Percentiles rank a stretch among this genome's conserved stretches.
Evolutionary conservation across 1,140 invertebrate species (phyloP).

Genomic region (Drosophila malerkotliana): DNA sequence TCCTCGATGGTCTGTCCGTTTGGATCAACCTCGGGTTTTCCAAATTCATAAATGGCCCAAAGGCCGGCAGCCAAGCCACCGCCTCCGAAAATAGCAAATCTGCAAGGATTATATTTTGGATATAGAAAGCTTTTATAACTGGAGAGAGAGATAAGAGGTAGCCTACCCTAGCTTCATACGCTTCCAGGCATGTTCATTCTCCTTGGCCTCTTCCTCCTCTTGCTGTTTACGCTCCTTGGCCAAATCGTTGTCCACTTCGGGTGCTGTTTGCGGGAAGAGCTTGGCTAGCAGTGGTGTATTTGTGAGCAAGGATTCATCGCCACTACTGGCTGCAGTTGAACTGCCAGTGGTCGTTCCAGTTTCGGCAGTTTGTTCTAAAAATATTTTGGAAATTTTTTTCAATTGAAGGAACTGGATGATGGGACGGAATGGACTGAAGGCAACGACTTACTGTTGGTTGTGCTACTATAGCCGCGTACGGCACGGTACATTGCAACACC

Average conservation of each 20-base stretch:
- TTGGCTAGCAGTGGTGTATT: constrained; percentile 61
- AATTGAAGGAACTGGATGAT: too few relatives aligned
- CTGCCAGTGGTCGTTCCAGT: not conserved
- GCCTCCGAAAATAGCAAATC: constrained; percentile 86
- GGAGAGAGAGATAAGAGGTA: not conserved
- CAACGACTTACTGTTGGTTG: constrained; percentile 12
- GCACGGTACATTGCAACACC: constrained; percentile 14
- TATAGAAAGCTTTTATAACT: too few relatives aligned
- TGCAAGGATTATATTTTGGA: constrained; percentile 40
- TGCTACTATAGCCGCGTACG: constrained; percentile 23
- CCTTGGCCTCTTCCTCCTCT: constrained; percentile 83
- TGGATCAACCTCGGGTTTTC: constrained; percentile 89
- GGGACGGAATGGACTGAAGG: not conserved
- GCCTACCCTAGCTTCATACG: constrained; percentile 86
- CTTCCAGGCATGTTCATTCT: constrained; percentile 87
- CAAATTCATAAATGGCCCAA: constrained; percentile 88
- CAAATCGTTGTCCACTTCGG: constrained; percentile 49
- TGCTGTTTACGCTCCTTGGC: constrained; percentile 73
- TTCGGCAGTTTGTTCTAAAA: not conserved
- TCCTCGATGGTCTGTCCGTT: constrained; percentile 91
- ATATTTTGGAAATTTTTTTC: too few relatives aligned
- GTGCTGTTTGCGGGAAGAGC: constrained; percentile 80
- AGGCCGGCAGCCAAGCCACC: constrained; percentile 84
- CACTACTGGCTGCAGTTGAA: not conserved
- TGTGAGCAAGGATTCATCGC: not conserved